phyloP scores from a whole-genome alignment of 2,888 invertebrate genomes.

The Hypolimnas misippus region DNA sequence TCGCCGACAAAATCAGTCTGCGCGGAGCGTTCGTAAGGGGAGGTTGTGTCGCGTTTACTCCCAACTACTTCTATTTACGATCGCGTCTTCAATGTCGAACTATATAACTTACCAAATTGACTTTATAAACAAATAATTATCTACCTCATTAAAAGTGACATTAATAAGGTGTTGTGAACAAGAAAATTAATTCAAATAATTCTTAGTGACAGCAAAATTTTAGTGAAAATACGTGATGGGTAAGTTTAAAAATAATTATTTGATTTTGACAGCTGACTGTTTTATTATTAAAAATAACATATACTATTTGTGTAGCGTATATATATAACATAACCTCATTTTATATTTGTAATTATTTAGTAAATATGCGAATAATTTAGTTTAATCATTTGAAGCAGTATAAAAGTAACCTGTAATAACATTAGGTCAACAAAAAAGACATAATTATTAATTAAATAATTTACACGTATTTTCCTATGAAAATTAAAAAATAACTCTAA shows the following conservation, averaged over 20 bases:
- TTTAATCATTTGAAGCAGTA: no score
- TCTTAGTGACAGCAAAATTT: slow-evolving; percentile 21
- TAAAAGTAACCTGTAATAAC: no score
- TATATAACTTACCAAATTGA: slow-evolving; percentile 43
- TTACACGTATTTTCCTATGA: no score
- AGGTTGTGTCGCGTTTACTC: slow-evolving; percentile 52
- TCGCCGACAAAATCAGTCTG: slow-evolving; percentile 61
- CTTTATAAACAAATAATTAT: slow-evolving; percentile 40
- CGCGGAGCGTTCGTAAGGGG: slow-evolving; percentile 56
- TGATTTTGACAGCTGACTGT: slow-evolving; percentile 20
- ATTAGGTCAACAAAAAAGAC: no score
- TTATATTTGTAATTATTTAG: no score
- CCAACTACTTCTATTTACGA: slow-evolving; percentile 59
- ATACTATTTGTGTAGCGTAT: no score
- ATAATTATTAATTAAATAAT: no score
- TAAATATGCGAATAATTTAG: no score
- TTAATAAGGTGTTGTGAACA: slow-evolving; percentile 45
- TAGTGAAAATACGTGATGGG: slow-evolving; percentile 41
- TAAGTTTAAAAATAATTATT: slow-evolving; percentile 38
- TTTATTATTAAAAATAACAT: no score
- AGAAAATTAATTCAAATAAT: slow-evolving; percentile 21
- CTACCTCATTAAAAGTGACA: slow-evolving; percentile 56
- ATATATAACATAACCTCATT: no score
- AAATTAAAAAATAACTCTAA: no score
- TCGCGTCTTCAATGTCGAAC: slow-evolving; percentile 64